Evolutionary conservation across 2,888 invertebrate genomes (phyloP), one percentile per base, ranked within the genome.

Genomic region (Strigamia crassipes): DNA sequence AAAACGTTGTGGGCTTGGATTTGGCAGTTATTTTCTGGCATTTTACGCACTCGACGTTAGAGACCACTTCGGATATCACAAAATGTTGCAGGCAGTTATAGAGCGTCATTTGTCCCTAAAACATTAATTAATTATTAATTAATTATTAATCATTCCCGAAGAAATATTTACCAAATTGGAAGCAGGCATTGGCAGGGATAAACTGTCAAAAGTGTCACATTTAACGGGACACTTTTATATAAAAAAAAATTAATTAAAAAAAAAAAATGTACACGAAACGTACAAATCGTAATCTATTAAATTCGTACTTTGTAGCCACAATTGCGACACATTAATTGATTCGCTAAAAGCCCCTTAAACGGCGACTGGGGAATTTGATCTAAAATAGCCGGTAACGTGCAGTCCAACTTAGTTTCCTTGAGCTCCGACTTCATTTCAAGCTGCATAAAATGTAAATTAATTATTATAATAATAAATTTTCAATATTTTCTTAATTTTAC

Each of bases 151-250:
- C 9, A 10, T 46, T 46, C 15, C 15, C 5, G 0, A 1, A 4
- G n/a, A n/a, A n/a, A 46, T 46, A n/a, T n/a, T 46, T 84, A 91
- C 90, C 8, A 73, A 73, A 73, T 73, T 73, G 13, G 79, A 38
- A 78, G 79, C 41, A 23, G 94, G 93, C 86, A 96, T 89, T 21
- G 93, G 93, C 79, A 97, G 88, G 0, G 96, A 95, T 77, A 97
- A 90, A 86, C 94, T 95, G 89, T 96, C 96, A 87, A 96, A 95
- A 86, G 95, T 94, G 88, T 97, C 96, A 87, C 96, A 95, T 31
- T 94, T 92, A n/a, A 96, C 93, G 0, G 95, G 92, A 83, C 94
- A 94, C 93, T 95, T 90, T 12, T 89, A 88, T 84, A 81, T 56
- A 84, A 83, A 81, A 82, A 34, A 82, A 83, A 82, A 18, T 42